Conservation (phyloP, 2,113 vertebrate genomes). For the Zosterops hypoxanthus region DNA sequence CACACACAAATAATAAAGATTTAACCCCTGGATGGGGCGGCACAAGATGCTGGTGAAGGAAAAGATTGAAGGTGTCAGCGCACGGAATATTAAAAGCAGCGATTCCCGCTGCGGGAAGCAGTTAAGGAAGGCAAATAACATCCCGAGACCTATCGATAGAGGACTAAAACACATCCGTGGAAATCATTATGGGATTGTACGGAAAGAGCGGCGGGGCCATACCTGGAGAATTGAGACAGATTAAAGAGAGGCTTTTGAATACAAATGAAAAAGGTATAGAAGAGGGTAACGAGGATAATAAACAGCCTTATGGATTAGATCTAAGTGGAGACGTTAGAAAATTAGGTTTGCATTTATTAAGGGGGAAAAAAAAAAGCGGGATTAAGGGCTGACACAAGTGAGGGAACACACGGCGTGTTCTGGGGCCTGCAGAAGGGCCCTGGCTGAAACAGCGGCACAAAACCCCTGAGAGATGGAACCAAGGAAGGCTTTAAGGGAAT, state of each 20-base stretch:
- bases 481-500: background rate
- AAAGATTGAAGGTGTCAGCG: background rate
- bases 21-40: background rate
- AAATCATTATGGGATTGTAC: conserved; percentile 40
- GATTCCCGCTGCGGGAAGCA: background rate
- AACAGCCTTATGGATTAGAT: conserved; percentile 51
- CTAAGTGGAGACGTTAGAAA: conserved; percentile 52
- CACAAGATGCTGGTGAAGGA: background rate
- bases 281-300: conserved; percentile 52
- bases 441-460: background rate
- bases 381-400: background rate
- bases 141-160: conserved; percentile 12
- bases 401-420: accelerated
- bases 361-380: background rate
- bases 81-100: background rate
- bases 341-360: conserved; percentile 51
- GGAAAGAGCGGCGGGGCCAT: background rate
- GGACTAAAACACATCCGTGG: background rate
- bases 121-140: conserved; percentile 46
- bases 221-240: conserved; percentile 44
- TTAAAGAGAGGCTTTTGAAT: conserved; percentile 47
- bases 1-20: background rate
- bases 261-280: background rate
- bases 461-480: accelerated
- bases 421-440: background rate